These are phyloP conservation scores for Alethe castanea DNA, from an alignment of 2,113 vertebrate genomes.

Conservation along the genomic window DNA sequence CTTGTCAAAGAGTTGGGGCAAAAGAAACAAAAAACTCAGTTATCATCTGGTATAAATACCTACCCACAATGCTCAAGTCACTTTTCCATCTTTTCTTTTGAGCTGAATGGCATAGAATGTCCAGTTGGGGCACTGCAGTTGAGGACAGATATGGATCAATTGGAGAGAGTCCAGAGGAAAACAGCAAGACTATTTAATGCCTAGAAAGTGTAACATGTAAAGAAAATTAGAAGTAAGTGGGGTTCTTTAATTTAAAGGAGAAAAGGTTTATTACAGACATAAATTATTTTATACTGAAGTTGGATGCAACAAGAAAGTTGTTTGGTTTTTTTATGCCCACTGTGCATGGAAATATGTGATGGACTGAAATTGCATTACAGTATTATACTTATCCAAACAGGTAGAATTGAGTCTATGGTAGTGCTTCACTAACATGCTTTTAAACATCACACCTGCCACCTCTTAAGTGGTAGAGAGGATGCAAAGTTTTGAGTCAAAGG, in stretches of 20 bases:
- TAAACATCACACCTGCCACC: not conserved
- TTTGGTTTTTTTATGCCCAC: not conserved
- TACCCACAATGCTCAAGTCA: conserved; percentile 16
- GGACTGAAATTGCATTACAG: not conserved
- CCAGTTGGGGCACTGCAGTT: conserved; percentile 49
- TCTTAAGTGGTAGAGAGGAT: not conserved
- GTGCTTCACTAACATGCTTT: not conserved
- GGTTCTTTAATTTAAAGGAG: conserved; percentile 48
- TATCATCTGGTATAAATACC: not conserved
- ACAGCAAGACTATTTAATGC: conserved; percentile 44
- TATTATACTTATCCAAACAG: not conserved
- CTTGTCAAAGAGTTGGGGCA: not conserved
- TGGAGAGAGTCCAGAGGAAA: conserved; percentile 51
- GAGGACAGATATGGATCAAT: conserved; percentile 53
- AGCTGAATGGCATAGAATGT: conserved; percentile 41
- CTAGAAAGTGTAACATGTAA: conserved; percentile 52
- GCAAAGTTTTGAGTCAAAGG: not conserved
- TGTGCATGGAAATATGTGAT: not conserved
- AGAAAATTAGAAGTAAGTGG: conserved; percentile 60
- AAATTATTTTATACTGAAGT: not conserved
- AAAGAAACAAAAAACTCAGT: not conserved
- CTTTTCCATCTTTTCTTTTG: conserved; percentile 55
- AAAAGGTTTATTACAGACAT: not conserved
- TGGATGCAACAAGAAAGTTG: not conserved
- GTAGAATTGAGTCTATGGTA: not conserved